These are phyloP conservation scores for Aix galericulata DNA, from an alignment of 2,113 vertebrate genomes.

Conservation along the genomic window DNA sequence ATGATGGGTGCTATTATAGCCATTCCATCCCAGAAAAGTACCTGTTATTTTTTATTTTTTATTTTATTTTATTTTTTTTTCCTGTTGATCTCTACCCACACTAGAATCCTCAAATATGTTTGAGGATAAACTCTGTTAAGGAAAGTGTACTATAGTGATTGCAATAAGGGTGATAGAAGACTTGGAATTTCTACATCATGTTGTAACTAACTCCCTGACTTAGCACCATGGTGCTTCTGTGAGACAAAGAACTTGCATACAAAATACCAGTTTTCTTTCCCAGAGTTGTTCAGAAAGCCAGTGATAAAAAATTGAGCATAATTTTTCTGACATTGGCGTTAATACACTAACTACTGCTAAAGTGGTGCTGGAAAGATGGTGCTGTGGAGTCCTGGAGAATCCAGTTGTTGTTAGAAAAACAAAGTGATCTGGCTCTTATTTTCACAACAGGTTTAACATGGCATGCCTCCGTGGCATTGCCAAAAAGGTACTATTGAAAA, in stretches of 20 bases:
- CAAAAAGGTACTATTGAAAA: constrained; percentile 17
- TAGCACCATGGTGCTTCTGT: neutral
- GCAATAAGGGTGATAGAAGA: neutral
- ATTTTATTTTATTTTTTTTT: neutral
- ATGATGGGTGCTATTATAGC: neutral
- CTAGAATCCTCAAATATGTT: neutral
- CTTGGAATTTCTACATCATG: neutral
- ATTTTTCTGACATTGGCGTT: constrained; percentile 9
- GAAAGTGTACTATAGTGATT: neutral
- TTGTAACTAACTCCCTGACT: neutral
- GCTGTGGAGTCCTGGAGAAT: neutral
- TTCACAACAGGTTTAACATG: neutral
- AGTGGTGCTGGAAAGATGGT: neutral
- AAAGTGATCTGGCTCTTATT: neutral
- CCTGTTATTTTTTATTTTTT: neutral
- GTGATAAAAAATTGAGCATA: neutral
- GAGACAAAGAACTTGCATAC: neutral
- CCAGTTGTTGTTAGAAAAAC: neutral
- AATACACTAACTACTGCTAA: neutral
- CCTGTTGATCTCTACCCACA: neutral
- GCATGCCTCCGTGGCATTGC: neutral
- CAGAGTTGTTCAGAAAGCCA: neutral
- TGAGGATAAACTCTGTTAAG: neutral
- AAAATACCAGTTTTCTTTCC: neutral
- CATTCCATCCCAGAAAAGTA: neutral